Percentiles rank a stretch among this genome's conserved stretches.
phyloP scores from a whole-genome alignment of 2,888 invertebrate genomes.

The Melanotus villosus region DNA sequence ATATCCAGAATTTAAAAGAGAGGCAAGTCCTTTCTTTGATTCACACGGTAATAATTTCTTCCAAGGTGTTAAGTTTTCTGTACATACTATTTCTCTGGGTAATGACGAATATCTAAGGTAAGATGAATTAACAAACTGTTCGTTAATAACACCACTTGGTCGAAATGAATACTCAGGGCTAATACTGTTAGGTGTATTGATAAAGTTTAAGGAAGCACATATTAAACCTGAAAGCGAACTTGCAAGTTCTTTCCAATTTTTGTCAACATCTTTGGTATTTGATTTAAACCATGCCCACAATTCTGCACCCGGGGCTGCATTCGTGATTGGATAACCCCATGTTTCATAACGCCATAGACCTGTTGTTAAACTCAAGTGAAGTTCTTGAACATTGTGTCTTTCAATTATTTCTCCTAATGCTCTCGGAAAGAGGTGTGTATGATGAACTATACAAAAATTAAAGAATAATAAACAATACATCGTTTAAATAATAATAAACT shows the following conservation, averaged over 20 bases:
- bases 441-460: slow-evolving; percentile 73
- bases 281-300: slow-evolving; percentile 93
- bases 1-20: slow-evolving; percentile 89
- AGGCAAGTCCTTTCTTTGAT: slow-evolving; percentile 88
- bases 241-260: slow-evolving; percentile 89
- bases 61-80: slow-evolving; percentile 99
- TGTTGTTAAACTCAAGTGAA: slow-evolving; percentile 93
- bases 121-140: slow-evolving; percentile 69
- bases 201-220: slow-evolving; percentile 96
- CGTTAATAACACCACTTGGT: slow-evolving; percentile 76
- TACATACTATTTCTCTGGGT: slow-evolving; percentile 97
- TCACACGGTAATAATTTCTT: slow-evolving; percentile 97
- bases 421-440: slow-evolving; percentile 90
- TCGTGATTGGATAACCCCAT: slow-evolving; percentile 94
- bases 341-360: slow-evolving; percentile 94
- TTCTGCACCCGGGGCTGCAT: slow-evolving; percentile 95
- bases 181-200: slow-evolving; percentile 87
- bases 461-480: background rate
- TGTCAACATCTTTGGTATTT: slow-evolving; percentile 79
- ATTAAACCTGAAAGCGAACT: slow-evolving; percentile 94
- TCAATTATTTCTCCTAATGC: slow-evolving; percentile 90
- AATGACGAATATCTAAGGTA: slow-evolving; percentile 87
- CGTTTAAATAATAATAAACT: slow-evolving; percentile 61
- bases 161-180: slow-evolving; percentile 87
- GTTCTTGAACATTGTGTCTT: slow-evolving; percentile 87